Conservation (phyloP, 2,888 invertebrate species). For the Plebejus melissa region DNA sequence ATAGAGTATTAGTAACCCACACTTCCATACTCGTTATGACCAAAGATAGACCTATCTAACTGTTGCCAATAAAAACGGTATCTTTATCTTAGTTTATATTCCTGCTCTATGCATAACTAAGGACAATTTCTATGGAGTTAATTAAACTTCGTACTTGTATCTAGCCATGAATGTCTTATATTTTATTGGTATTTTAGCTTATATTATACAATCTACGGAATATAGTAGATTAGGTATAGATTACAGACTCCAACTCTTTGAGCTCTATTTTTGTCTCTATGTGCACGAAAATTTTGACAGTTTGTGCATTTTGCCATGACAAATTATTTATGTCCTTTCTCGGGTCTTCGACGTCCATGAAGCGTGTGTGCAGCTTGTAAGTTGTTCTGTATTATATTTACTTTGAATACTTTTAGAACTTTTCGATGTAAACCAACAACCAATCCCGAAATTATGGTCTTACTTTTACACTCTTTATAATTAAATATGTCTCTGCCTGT, state of each 20-base stretch:
- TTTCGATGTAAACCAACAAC: too few species aligned
- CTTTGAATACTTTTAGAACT: too few species aligned
- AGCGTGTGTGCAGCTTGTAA: too few species aligned
- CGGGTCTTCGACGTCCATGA: too few species aligned
- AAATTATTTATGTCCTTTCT: too few species aligned
- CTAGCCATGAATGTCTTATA: slow-evolving; percentile 28
- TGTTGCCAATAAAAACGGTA: slow-evolving; percentile 10
- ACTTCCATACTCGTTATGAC: neutral
- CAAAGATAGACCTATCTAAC: slow-evolving; percentile 16
- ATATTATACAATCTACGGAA: neutral
- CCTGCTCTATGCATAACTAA: neutral
- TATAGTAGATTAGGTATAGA: too few species aligned
- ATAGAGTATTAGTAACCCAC: neutral
- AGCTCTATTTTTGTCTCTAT: neutral
- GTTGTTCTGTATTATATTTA: too few species aligned
- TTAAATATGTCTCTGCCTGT: too few species aligned
- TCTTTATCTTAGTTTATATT: slow-evolving; percentile 5
- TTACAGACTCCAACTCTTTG: neutral
- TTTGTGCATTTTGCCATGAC: too few species aligned
- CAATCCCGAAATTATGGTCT: too few species aligned
- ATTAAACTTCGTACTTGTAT: slow-evolving; percentile 2
- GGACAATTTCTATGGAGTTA: slow-evolving; percentile 8
- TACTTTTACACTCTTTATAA: too few species aligned
- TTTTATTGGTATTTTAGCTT: slow-evolving; percentile 50
- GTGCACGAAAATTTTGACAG: too few species aligned